These are phyloP conservation scores for Trachythela sp. DNA, from an alignment of 64 coral and sea anemone species.

Conservation along the genomic window DNA sequence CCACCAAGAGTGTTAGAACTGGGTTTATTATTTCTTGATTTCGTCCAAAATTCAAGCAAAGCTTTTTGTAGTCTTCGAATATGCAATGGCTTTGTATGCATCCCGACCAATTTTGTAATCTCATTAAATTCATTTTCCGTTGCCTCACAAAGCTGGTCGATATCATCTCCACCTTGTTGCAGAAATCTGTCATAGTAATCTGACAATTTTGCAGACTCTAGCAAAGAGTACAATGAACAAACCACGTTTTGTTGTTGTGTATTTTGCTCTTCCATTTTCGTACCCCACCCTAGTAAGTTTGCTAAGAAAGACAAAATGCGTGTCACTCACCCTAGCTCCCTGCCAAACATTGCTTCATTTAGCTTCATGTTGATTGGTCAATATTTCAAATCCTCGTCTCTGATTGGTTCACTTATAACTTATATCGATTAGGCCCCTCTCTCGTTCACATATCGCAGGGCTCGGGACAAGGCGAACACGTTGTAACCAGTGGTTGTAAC, in stretches of 20 bases:
- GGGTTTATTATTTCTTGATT: constrained; percentile 15
- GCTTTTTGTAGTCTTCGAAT: constrained; percentile 92
- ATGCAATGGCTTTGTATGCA: constrained; percentile 96
- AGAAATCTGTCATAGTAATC: constrained; percentile 94
- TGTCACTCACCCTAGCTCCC: constrained; percentile 9
- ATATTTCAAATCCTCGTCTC: background rate
- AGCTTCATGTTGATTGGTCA: background rate
- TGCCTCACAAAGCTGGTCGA: constrained; percentile 92
- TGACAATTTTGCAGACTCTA: constrained; percentile 84
- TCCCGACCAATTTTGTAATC: constrained; percentile 89
- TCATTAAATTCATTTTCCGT: constrained; percentile 97
- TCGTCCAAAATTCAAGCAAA: constrained; percentile 75
- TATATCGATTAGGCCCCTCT: background rate
- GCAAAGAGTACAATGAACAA: constrained; percentile 39
- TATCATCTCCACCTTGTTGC: constrained; percentile 97
- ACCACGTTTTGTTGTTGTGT: background rate
- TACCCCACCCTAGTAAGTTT: constrained; percentile 7
- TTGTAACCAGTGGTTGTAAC: background rate
- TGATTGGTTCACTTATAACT: background rate
- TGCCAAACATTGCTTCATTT: background rate
- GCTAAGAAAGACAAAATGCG: background rate
- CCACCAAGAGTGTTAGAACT: constrained; percentile 10
- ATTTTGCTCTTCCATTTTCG: constrained; percentile 3
- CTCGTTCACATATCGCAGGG: background rate
- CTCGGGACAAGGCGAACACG: background rate